These are phyloP conservation scores for Ochlodes sylvanus DNA, from an alignment of 2,888 invertebrate genomes.

Conservation along the genomic window DNA sequence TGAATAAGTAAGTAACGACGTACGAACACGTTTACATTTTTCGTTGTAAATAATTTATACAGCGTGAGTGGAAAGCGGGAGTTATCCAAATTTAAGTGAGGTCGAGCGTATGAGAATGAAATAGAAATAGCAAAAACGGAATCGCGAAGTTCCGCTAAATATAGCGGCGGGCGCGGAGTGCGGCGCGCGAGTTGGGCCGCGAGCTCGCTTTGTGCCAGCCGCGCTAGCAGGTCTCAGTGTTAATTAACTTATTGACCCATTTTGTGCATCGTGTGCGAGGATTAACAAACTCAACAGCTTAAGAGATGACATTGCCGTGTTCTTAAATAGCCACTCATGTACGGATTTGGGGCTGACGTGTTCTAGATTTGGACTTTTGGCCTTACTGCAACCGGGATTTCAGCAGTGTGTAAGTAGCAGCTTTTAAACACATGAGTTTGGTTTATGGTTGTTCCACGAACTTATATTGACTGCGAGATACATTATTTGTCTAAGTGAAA, in stretches of 20 bases:
- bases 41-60: neutral
- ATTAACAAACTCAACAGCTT: conserved; percentile 13
- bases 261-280: conserved; percentile 20
- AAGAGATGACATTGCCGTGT: conserved; percentile 21
- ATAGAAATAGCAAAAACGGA: conserved; percentile 82
- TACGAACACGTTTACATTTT: neutral
- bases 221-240: conserved; percentile 5
- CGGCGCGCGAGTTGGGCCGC: conserved; percentile 51
- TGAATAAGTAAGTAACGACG: too few relatives aligned
- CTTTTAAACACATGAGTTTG: conserved; percentile 11
- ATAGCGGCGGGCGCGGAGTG: conserved; percentile 69
- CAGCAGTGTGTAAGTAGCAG: conserved; percentile 62
- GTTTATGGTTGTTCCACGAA: neutral
- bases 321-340: conserved; percentile 24
- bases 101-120: conserved; percentile 74
- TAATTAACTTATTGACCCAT: conserved; percentile 40
- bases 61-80: conserved; percentile 42
- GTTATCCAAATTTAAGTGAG: conserved; percentile 68
- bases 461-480: conserved; percentile 2
- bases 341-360: conserved; percentile 59
- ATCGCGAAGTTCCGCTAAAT: conserved; percentile 83
- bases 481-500: neutral
- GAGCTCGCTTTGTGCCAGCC: conserved; percentile 64
- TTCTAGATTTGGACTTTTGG: conserved; percentile 57
- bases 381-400: conserved; percentile 56